Conservation (phyloP, 2,113 vertebrate genomes). For the rat (Rattus norvegicus) region GRCr8 NC_086025.1:61419501-61420000, state of each 20-base stretch:
- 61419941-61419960: conserved; percentile 49
- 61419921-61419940: conserved; percentile 70
- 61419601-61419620: not conserved
- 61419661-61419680: not conserved
- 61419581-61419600: not conserved
- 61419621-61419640: not conserved
- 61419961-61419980: conserved; percentile 69
- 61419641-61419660: not conserved
- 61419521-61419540: not conserved
- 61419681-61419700: not conserved
- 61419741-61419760: not conserved
- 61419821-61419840: conserved; percentile 68
- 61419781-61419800: conserved; percentile 60
- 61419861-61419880: conserved; percentile 75
- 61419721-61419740: not conserved
- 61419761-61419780: conserved; percentile 38
- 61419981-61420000: conserved; percentile 72
- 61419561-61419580: not conserved
- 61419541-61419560: not conserved
- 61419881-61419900: conserved; percentile 76
- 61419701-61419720: not conserved
- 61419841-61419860: conserved; percentile 71
- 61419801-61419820: conserved; percentile 81
- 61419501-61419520: not conserved
- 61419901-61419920: conserved; percentile 79